Percentiles rank a stretch among this genome's conserved stretches.
These are phyloP conservation scores for Serranus cabrilla DNA, from an alignment of 2,797 vertebrate genomes.

Conservation along the genomic window DNA sequence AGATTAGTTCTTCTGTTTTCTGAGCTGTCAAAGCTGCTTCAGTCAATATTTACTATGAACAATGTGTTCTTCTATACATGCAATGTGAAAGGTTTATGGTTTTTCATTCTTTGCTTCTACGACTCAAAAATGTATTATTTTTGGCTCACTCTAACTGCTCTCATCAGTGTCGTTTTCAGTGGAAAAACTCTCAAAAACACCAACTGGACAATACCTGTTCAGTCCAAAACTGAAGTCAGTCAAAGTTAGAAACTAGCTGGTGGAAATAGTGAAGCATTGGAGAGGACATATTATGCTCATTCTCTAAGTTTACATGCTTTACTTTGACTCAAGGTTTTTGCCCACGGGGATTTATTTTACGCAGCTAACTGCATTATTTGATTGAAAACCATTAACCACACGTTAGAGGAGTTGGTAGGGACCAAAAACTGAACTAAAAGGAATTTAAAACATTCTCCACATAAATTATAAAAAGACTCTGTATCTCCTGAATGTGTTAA, in stretches of 20 bases:
- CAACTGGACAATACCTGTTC: constrained; percentile 3
- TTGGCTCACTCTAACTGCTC: neutral
- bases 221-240: constrained; percentile 11
- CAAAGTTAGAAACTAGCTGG: neutral
- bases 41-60: neutral
- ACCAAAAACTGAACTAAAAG: neutral
- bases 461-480: neutral
- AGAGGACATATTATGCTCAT: no score
- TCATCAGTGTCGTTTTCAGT: constrained; percentile 3
- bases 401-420: neutral
- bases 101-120: constrained; percentile 14
- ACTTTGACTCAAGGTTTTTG: no score
- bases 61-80: neutral
- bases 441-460: neutral
- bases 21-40: neutral
- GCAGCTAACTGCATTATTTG: no score
- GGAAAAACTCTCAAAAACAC: constrained; percentile 19
- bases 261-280: neutral
- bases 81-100: neutral
- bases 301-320: no score
- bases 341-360: no score
- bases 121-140: neutral
- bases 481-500: neutral
- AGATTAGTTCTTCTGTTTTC: neutral
- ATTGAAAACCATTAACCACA: no score